phyloP scores from a whole-genome alignment of 2,113 vertebrate genomes.

The Clarias gariepinus region DNA sequence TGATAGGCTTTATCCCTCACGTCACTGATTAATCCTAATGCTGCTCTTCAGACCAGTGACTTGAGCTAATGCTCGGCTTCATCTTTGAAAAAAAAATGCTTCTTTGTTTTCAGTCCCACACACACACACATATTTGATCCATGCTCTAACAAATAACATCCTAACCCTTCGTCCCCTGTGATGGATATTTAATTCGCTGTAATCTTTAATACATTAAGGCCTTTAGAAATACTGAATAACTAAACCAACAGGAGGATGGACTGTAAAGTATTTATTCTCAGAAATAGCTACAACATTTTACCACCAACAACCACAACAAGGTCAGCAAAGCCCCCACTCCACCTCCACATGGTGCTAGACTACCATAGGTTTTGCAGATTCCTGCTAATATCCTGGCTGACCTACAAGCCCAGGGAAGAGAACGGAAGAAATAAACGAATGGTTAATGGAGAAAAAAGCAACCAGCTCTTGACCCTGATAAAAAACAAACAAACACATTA shows the following conservation, averaged over 20 bases:
- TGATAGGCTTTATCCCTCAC: constrained; percentile 20
- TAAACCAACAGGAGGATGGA: background rate
- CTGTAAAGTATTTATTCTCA: background rate
- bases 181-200: background rate
- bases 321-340: background rate
- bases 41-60: constrained; percentile 18
- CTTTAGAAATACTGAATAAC: background rate
- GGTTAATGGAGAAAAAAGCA: background rate
- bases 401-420: background rate
- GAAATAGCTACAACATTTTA: background rate
- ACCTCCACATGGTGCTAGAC: background rate
- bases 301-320: background rate
- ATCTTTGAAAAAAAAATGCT: background rate
- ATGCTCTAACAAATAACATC: background rate
- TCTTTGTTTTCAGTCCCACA: background rate
- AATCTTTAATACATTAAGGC: background rate
- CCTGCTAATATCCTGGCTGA: background rate
- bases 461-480: background rate
- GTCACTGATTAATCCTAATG: constrained; percentile 24
- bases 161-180: background rate
- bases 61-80: constrained; percentile 10
- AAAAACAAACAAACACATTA: background rate
- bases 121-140: background rate
- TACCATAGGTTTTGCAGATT: background rate
- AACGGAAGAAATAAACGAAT: background rate